Conservation (phyloP, 1,140 invertebrate species). For the Halotydeus destructor region DNA sequence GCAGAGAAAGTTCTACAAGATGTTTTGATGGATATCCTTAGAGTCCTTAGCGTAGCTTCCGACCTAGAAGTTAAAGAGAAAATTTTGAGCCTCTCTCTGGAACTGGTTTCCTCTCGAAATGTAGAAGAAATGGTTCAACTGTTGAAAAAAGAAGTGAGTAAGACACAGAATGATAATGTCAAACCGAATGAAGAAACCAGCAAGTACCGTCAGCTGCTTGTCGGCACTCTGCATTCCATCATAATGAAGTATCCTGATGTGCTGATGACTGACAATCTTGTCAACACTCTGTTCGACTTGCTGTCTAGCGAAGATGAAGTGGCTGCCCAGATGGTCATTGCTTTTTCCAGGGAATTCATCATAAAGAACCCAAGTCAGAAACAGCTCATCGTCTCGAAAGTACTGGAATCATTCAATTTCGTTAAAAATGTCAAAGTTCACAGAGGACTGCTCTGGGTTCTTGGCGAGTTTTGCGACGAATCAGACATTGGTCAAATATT, state of each 20-base stretch:
- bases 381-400: conserved; percentile 36
- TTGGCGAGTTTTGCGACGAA: conserved; percentile 58
- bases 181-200: conserved; percentile 71
- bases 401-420: conserved; percentile 22
- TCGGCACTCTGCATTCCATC: conserved; percentile 79
- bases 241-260: conserved; percentile 97
- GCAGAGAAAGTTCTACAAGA: conserved; percentile 87
- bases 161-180: conserved; percentile 49
- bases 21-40: conserved; percentile 91
- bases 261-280: conserved; percentile 11
- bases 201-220: conserved; percentile 84
- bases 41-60: conserved; percentile 53
- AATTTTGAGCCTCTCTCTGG: conserved; percentile 47
- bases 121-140: conserved; percentile 90
- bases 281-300: conserved; percentile 57
- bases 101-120: conserved; percentile 75
- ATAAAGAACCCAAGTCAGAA: conserved; percentile 11
- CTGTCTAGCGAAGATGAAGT: conserved; percentile 79
- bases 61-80: conserved; percentile 67
- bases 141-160: conserved; percentile 80
- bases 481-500: conserved; percentile 6
- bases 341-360: conserved; percentile 50
- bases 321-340: conserved; percentile 79
- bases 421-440: conserved; percentile 46
- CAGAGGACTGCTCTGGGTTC: conserved; percentile 86